Evolutionary conservation across 1,140 invertebrate genomes (phyloP), one percentile per base, ranked within the genome.

Genomic region (Theocolax elegans): DNA sequence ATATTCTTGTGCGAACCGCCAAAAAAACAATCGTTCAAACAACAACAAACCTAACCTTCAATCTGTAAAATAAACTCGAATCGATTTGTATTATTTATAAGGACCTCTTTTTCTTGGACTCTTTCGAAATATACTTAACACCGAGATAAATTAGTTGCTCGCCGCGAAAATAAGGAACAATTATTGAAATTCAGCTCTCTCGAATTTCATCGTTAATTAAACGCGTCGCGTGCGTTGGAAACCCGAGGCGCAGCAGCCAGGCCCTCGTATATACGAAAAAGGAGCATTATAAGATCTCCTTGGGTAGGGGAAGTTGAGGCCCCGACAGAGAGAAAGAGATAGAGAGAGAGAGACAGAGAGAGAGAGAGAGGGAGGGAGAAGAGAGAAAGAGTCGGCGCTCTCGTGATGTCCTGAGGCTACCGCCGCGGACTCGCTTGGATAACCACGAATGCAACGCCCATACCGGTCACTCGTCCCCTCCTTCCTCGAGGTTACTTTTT

Each of bases 321-420:
- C n/a, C n/a, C n/a, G n/a, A n/a, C n/a, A n/a, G 19, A 56, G n/a
- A 46, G 44, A 56, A 48, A 53, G 21, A 35, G 38, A 46, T 9
- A 31, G 38, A 60, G 23, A 13, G 44, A 17, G 31, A 21, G 38
- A 35, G 54, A 70, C 31, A 46, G 63, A 64, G 67, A 38, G 42
- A 71, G 62, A 13, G 38, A 38, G 48, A 69, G 29, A 12, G 38
- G 23, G 51, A 66, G 29, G n/a, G 21, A 9, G 6, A 19, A 46
- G 35, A 40, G 54, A 62, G 10, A 35, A 35, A 72, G 74, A 63
- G 48, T 25, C 46, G 29, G 60, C 23, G 25, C 42, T 58, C 77
- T 84, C 82, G 81, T 83, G 82, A 85, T 84, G 79, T 82, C 83
- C 80, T 73, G 81, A 75, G 82, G 83, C 81, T 83, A 83, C 81